A percentile compares a stretch with the other conserved stretches of the same genome.
These are phyloP conservation scores for Amblyteles armatorius DNA, from an alignment of 2,888 invertebrate species.

Conservation along the genomic window DNA sequence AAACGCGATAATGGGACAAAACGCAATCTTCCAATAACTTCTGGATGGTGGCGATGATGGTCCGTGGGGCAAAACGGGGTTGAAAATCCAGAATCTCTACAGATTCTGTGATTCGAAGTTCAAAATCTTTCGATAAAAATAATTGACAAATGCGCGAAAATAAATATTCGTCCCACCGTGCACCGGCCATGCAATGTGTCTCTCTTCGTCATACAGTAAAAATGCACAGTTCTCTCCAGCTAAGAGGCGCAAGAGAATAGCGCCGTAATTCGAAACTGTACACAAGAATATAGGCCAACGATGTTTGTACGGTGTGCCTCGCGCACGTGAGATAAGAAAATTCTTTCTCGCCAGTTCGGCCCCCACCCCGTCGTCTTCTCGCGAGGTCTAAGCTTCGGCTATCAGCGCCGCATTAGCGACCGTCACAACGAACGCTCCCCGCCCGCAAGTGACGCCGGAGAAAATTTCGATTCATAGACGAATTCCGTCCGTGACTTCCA, in stretches of 20 bases:
- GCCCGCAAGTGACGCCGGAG: conserved; percentile 1
- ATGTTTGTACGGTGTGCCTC: conserved; percentile 54
- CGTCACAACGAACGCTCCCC: background rate
- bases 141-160: background rate
- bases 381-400: conserved; percentile 43
- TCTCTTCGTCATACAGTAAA: background rate
- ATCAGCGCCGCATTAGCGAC: conserved; percentile 59
- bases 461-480: conserved; percentile 15
- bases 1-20: too few species aligned
- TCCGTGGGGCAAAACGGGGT: too few species aligned
- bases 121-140: background rate
- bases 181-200: background rate
- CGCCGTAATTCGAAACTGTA: conserved; percentile 53
- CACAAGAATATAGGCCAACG: conserved; percentile 62
- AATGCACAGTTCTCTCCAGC: conserved; percentile 1
- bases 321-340: conserved; percentile 64
- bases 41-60: too few species aligned
- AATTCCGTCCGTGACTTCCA: conserved; percentile 6
- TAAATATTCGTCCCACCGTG: background rate
- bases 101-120: too few species aligned
- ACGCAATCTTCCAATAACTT: too few species aligned
- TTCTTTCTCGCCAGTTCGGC: conserved; percentile 34
- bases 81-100: too few species aligned
- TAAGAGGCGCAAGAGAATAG: conserved; percentile 10
- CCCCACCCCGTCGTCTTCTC: background rate